phyloP scores from a whole-genome alignment of 2,888 invertebrate species.

The Crossocerus cetratus region DNA sequence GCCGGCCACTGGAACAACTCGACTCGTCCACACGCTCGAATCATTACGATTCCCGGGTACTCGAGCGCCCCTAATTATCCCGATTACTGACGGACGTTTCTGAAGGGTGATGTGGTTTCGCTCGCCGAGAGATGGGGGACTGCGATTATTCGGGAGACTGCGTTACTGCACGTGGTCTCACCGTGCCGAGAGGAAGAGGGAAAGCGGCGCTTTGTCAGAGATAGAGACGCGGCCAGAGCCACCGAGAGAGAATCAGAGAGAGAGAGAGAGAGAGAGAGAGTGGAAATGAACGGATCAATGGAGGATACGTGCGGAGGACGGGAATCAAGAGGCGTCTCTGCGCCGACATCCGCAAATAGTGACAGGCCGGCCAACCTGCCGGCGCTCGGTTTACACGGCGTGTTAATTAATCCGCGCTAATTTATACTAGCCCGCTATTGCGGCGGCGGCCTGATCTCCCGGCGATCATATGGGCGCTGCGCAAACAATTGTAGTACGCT shows the following conservation, averaged over 20 bases:
- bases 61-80: constrained; percentile 42
- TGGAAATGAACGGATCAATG: constrained; percentile 36
- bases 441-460: constrained; percentile 9
- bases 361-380: constrained; percentile 14
- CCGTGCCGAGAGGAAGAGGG: too few species aligned
- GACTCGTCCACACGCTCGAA: too few species aligned
- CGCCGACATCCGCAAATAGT: constrained; percentile 38
- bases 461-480: not conserved
- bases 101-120: not conserved
- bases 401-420: constrained; percentile 51
- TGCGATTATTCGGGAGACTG: constrained; percentile 41
- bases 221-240: too few species aligned
- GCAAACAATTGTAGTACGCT: too few species aligned
- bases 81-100: constrained; percentile 25
- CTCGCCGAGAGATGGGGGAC: not conserved
- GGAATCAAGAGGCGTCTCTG: constrained; percentile 15
- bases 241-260: not conserved
- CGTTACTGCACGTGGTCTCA: too few species aligned
- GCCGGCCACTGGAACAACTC: too few species aligned
- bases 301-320: constrained; percentile 7
- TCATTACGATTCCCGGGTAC: not conserved
- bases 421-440: constrained; percentile 23
- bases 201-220: too few species aligned
- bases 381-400: constrained; percentile 30
- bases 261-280: not conserved